A percentile compares a stretch with the other conserved stretches of the same genome.
These are phyloP conservation scores for Drosophila bunnanda DNA, from an alignment of 2,888 invertebrate species.

Conservation along the genomic window DNA sequence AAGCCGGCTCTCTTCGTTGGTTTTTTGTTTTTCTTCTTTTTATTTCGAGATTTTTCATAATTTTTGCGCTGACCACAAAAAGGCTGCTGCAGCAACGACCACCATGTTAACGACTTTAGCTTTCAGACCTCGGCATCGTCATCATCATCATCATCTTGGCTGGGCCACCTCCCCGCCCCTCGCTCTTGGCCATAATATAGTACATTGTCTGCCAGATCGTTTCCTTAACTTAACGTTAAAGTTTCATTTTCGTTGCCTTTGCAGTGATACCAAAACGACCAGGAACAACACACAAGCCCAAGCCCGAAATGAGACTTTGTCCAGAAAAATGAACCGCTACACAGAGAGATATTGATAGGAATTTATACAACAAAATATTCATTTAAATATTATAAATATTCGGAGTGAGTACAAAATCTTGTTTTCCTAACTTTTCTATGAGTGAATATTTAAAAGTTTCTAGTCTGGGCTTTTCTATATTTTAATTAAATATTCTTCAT, in stretches of 20 bases:
- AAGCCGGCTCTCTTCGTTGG: slow-evolving; percentile 42
- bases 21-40: background rate
- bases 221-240: slow-evolving; percentile 71
- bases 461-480: too few species aligned
- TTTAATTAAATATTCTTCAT: background rate
- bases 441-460: too few species aligned
- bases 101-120: slow-evolving; percentile 79
- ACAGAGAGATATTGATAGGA: background rate
- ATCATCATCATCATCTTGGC: slow-evolving; percentile 28
- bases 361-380: background rate
- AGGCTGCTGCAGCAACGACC: slow-evolving; percentile 48
- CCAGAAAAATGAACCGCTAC: slow-evolving; percentile 27
- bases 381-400: background rate
- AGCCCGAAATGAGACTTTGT: slow-evolving; percentile 76
- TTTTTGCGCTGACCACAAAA: slow-evolving; percentile 78
- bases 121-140: slow-evolving; percentile 33
- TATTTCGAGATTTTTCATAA: slow-evolving; percentile 78
- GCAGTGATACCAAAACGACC: slow-evolving; percentile 69
- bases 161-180: slow-evolving; percentile 27
- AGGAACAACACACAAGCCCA: slow-evolving; percentile 34
- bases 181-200: slow-evolving; percentile 21
- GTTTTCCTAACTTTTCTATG: too few species aligned
- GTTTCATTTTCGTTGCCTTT: slow-evolving; percentile 78
- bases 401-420: too few species aligned
- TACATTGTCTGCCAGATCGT: slow-evolving; percentile 67